Evolutionary conservation across 2,113 vertebrate species (phyloP).

Genomic region (Onychorhynchus coronatus): DNA sequence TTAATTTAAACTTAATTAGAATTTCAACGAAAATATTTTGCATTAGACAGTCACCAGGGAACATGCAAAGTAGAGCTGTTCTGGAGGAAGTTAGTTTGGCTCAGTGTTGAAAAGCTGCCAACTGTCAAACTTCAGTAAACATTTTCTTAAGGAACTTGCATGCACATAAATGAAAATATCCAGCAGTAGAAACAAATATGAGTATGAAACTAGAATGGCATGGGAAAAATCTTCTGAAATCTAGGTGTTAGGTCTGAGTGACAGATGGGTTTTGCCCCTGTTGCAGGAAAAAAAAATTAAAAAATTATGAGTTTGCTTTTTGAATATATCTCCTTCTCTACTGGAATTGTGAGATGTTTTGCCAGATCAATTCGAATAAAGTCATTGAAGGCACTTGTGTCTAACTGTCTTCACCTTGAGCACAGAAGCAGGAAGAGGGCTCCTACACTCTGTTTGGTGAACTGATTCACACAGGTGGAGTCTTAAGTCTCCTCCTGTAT

Average conservation of each 20-base stretch:
- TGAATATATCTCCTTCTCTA: background rate
- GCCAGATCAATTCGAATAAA: background rate
- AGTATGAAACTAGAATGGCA: background rate
- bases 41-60: slow-evolving; percentile 20
- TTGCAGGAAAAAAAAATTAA: background rate
- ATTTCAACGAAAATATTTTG: slow-evolving; percentile 46
- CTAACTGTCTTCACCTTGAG: background rate
- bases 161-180: background rate
- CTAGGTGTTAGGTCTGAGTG: background rate
- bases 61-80: slow-evolving; percentile 30
- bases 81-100: slow-evolving; percentile 5
- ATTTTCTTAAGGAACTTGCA: background rate
- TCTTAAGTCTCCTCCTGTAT: background rate
- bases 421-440: background rate
- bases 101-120: slow-evolving; percentile 19
- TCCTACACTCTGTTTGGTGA: fast-evolving
- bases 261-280: background rate
- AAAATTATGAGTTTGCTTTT: background rate
- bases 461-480: background rate
- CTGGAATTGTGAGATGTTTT: background rate
- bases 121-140: background rate
- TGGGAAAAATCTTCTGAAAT: background rate
- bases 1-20: slow-evolving; percentile 66
- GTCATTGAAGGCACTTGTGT: fast-evolving
- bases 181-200: background rate